Base-by-base conservation (phyloP, 2,797 vertebrate species). In the Pseudochaenichthys georgianus region DNA sequence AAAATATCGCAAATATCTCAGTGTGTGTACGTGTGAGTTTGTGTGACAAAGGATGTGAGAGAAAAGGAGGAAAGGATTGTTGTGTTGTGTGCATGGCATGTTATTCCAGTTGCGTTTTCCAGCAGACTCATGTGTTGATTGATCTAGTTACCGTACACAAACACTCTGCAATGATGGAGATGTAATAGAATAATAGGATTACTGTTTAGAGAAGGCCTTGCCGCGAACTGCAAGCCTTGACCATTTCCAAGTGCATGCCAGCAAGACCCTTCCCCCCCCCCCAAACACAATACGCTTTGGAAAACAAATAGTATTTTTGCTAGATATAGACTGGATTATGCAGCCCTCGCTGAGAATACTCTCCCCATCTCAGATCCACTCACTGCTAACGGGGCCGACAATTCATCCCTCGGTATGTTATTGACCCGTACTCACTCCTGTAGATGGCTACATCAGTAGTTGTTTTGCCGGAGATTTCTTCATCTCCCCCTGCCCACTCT, bases 1-100 rank as follows among this genome's bases (percentile, higher is more conserved):
- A 92, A 93, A 93, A 78, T 88, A 82, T 68, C 31, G 28, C 81
- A 84, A 80, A 84, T 86, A 85, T 76, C 78, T 82, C 43, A 6
- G 60, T 23, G 76, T 66, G 74, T 86, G 60, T 79, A 54, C 55
- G 57, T 75, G 65, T 64, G 68, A 38, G 73, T 70, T 72, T 78
- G 62, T 54, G 64, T 53, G 64, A 38, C 34, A 38, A 55, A 78
- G 69, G 80, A 79, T 68, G 78, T 83, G 80, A 81, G 60, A 83
- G 73, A 59, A 74, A 75, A 81, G 51, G 54, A 74, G 34, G 47
- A 57, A 72, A 67, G 52, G 51, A 59, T 57, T 75, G 54, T 52
- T 63, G 51, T 69, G 60, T 12, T 38, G 51, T 69, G 60, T 12
- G 23, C 47, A 43, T 59, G 38, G 28, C 21, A 34, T 75, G 64